Evolutionary conservation across 2,113 vertebrate genomes (phyloP).

Genomic region (Illadopsis cleaveri): DNA sequence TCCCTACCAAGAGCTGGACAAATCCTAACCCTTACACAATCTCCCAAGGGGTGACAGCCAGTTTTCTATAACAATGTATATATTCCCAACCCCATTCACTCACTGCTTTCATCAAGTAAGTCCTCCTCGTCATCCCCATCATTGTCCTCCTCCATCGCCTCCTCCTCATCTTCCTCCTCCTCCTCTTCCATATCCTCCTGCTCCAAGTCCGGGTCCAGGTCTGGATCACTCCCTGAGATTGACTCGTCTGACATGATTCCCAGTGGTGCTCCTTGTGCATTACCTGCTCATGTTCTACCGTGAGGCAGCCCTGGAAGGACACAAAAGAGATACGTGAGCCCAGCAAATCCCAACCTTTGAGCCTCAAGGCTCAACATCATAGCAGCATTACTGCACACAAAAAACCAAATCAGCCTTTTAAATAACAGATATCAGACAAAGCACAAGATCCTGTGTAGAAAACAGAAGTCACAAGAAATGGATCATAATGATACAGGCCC

Average conservation of each 20-base stretch:
- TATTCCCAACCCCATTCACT: constrained; percentile 8
- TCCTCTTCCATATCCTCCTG: constrained; percentile 90
- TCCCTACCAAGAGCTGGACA: background rate
- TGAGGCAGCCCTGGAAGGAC: constrained; percentile 57
- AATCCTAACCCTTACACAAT: background rate
- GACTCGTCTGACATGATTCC: constrained; percentile 98
- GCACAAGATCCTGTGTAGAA: background rate
- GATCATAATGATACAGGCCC: background rate
- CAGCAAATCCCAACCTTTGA: background rate
- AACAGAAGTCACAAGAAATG: background rate
- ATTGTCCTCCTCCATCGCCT: constrained; percentile 78
- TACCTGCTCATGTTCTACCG: constrained; percentile 88
- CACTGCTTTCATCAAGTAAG: constrained; percentile 83
- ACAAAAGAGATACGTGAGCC: background rate
- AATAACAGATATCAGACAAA: background rate
- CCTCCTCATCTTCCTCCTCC: constrained; percentile 88
- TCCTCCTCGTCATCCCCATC: constrained; percentile 87
- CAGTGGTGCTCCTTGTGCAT: constrained; percentile 87
- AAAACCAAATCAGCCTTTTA: background rate
- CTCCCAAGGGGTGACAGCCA: background rate
- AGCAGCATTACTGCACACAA: background rate
- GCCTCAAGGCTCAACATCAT: background rate
- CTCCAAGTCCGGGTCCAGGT: constrained; percentile 93
- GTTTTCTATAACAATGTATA: background rate
- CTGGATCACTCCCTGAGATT: constrained; percentile 96